Percentiles rank a stretch among this genome's conserved stretches.
Evolutionary conservation across 2,113 vertebrate species (phyloP).

Genomic region (Campylomormyrus tamandua): DNA sequence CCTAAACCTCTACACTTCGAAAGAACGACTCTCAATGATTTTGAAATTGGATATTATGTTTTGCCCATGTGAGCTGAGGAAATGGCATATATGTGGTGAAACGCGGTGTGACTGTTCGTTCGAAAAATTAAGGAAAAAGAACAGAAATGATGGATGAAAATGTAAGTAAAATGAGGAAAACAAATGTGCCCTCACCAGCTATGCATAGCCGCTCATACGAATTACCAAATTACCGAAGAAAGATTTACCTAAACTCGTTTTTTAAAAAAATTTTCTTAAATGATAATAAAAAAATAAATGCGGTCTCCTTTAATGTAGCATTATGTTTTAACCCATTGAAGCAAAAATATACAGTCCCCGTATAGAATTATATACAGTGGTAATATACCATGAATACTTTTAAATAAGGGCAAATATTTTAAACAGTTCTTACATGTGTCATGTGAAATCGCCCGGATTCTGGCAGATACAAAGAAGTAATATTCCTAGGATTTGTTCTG

Average conservation of each 20-base stretch:
- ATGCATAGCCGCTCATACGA: not conserved
- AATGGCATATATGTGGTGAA: not conserved
- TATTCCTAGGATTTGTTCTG: constrained; percentile 49
- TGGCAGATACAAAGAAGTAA: constrained; percentile 33
- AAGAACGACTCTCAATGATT: not conserved
- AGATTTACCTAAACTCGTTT: not conserved
- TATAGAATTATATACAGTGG: not conserved
- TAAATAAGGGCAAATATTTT: constrained; percentile 17
- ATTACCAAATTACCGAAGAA: not conserved
- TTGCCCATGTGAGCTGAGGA: not conserved
- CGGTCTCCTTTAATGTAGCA: not conserved
- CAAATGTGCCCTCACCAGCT: not conserved
- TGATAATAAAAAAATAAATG: not conserved
- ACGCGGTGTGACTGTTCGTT: not conserved
- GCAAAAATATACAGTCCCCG: not conserved
- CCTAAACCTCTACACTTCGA: not conserved
- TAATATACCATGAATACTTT: not conserved
- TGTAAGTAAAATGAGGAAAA: not conserved
- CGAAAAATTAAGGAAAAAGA: not conserved
- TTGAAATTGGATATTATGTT: not conserved
- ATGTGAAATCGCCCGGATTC: constrained; percentile 41
- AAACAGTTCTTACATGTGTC: constrained; percentile 60
- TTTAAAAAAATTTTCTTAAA: not conserved
- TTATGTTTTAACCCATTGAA: not conserved
- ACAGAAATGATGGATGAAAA: not conserved